Evolutionary conservation across 2,888 invertebrate species (phyloP).

Genomic region (Eudemis profundana): DNA sequence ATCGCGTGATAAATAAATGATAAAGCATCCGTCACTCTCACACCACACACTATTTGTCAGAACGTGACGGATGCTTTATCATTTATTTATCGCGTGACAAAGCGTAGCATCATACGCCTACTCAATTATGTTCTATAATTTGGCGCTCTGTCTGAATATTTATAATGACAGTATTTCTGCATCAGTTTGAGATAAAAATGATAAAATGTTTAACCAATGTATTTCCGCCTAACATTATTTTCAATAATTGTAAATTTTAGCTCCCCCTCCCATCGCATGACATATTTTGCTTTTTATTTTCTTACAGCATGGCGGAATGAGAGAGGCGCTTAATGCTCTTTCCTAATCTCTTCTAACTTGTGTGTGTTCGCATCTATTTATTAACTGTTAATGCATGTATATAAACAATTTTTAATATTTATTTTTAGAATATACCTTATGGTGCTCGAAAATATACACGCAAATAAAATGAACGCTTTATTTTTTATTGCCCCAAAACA

Average conservation of each 20-base stretch:
- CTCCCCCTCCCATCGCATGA: slow-evolving; percentile 37
- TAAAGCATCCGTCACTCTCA: too few species aligned
- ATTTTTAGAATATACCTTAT: not conserved
- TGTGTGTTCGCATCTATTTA: slow-evolving; percentile 64
- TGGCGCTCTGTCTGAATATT: too few species aligned
- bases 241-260: not conserved
- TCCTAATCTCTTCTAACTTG: slow-evolving; percentile 58
- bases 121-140: too few species aligned
- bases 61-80: too few species aligned
- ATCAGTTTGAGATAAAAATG: too few species aligned
- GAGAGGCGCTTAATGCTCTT: slow-evolving; percentile 69
- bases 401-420: slow-evolving; percentile 31
- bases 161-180: too few species aligned
- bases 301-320: slow-evolving; percentile 82
- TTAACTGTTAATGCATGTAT: slow-evolving; percentile 55
- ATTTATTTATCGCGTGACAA: too few species aligned
- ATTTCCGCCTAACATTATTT: slow-evolving; percentile 8
- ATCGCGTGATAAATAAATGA: too few species aligned
- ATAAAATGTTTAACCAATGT: too few species aligned
- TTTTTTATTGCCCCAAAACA: too few species aligned
- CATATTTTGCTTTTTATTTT: slow-evolving; percentile 63
- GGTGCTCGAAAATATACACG: slow-evolving; percentile 30
- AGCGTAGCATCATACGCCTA: too few species aligned
- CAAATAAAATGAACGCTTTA: slow-evolving; percentile 20
- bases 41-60: too few species aligned